A percentile compares a stretch with the other conserved stretches of the same genome.
Conservation (phyloP, 2,888 invertebrate species). For the Molorchus minor region DNA sequence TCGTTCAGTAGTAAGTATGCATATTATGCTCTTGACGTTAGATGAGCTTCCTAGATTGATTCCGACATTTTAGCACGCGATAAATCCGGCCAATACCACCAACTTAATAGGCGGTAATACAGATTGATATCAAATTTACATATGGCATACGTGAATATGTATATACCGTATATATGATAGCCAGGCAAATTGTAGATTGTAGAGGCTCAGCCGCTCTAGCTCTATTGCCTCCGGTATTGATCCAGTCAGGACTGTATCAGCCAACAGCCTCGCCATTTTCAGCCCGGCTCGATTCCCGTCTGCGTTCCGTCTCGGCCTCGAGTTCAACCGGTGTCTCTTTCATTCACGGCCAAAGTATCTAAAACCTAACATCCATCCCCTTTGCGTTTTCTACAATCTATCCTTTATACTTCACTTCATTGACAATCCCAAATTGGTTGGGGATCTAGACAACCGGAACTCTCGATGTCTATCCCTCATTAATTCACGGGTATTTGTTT, state of each 20-base stretch:
- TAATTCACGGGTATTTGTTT: conserved; percentile 33
- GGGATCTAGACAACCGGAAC: conserved; percentile 34
- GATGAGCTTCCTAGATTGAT: too few relatives aligned
- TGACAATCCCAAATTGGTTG: conserved; percentile 33
- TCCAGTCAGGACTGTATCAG: conserved; percentile 46
- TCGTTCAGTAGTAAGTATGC: too few relatives aligned
- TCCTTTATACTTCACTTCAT: conserved; percentile 34
- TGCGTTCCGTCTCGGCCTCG: conserved; percentile 14
- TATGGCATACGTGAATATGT: background rate
- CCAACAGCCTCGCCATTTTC: conserved; percentile 33
- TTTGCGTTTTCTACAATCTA: conserved; percentile 35
- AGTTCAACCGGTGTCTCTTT: conserved; percentile 35
- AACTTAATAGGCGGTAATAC: too few relatives aligned
- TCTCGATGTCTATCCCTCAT: conserved; percentile 33
- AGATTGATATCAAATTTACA: too few relatives aligned
- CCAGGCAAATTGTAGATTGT: conserved; percentile 40
- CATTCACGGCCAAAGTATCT: conserved; percentile 8
- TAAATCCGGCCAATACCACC: too few relatives aligned
- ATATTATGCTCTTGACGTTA: too few relatives aligned
- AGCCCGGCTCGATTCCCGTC: conserved; percentile 29
- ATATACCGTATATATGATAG: background rate
- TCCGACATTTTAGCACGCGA: too few relatives aligned
- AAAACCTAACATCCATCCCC: conserved; percentile 11
- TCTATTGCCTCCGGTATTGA: conserved; percentile 59
- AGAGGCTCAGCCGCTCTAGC: conserved; percentile 45